phyloP scores from a whole-genome alignment of 2,888 invertebrate species.

The Eudemis profundana region DNA sequence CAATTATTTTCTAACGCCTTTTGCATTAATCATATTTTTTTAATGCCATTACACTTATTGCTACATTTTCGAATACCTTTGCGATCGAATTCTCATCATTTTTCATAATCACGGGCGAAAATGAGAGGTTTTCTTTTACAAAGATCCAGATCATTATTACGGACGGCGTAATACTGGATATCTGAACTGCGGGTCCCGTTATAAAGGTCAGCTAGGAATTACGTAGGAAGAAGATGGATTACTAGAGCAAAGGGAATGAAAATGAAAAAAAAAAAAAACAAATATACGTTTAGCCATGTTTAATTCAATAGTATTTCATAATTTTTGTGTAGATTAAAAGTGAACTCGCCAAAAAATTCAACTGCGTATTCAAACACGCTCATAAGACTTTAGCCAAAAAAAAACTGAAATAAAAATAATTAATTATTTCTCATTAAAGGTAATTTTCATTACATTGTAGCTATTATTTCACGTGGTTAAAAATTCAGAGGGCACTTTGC shows the following conservation, averaged over 20 bases:
- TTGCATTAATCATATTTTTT: background rate
- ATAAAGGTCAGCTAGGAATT: slow-evolving; percentile 28
- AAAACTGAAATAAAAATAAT: no score
- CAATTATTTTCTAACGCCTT: background rate
- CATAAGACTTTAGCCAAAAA: no score
- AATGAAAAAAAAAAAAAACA: background rate
- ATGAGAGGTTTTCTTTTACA: slow-evolving; percentile 25
- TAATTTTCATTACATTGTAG: no score
- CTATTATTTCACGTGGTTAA: no score
- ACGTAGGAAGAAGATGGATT: slow-evolving; percentile 11
- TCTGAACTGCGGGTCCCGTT: slow-evolving; percentile 33
- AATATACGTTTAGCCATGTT: no score
- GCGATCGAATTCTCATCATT: slow-evolving; percentile 16
- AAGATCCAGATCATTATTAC: slow-evolving; percentile 37
- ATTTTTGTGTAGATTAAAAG: no score
- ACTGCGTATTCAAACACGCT: no score
- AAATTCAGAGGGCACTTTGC: no score
- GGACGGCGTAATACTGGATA: slow-evolving; percentile 34
- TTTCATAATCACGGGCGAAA: slow-evolving; percentile 15
- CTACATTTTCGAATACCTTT: background rate
- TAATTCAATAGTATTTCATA: no score
- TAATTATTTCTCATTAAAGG: no score
- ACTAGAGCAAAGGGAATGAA: slow-evolving; percentile 10
- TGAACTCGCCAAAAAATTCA: no score
- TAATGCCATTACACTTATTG: background rate